phyloP scores from a whole-genome alignment of 2,888 invertebrate species.

The Diachrysia chrysitis region DNA sequence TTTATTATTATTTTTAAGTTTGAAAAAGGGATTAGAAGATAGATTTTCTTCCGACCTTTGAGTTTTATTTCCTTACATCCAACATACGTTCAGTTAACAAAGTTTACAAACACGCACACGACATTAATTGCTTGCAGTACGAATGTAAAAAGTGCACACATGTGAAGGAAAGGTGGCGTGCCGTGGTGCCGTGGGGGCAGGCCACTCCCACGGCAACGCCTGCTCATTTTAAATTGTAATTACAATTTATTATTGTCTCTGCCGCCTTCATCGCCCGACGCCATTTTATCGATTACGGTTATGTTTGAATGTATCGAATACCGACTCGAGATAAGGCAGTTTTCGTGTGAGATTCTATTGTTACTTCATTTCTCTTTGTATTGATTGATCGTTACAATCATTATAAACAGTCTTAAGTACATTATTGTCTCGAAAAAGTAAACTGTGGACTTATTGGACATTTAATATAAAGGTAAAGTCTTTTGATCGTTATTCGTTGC shows the following conservation, averaged over 20 bases:
- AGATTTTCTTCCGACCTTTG: conserved; percentile 29
- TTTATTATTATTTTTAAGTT: no score
- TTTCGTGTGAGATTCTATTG: conserved; percentile 16
- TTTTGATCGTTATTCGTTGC: no score
- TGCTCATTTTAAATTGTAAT: conserved; percentile 90
- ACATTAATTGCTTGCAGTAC: conserved; percentile 77
- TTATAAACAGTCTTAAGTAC: background rate
- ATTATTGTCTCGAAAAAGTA: conserved; percentile 29
- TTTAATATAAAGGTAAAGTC: no score
- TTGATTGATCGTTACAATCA: background rate
- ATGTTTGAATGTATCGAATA: conserved; percentile 63
- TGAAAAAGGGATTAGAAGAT: conserved; percentile 8
- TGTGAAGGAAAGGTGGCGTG: conserved; percentile 77
- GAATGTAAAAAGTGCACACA: conserved; percentile 82
- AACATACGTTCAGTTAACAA: conserved; percentile 57
- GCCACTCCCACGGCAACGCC: conserved; percentile 87
- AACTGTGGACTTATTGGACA: conserved; percentile 16
- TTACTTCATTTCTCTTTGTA: background rate
- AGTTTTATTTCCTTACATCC: conserved; percentile 29
- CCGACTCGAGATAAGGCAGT: conserved; percentile 30
- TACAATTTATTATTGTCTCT: conserved; percentile 89
- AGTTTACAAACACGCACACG: conserved; percentile 63
- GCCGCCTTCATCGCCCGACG: conserved; percentile 86
- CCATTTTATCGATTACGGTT: conserved; percentile 85
- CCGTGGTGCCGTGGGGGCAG: conserved; percentile 74